A percentile compares a stretch with the other conserved stretches of the same genome.
Evolutionary conservation across 2,797 vertebrate species (phyloP).

Genomic region (Acipenser transmontanus): DNA sequence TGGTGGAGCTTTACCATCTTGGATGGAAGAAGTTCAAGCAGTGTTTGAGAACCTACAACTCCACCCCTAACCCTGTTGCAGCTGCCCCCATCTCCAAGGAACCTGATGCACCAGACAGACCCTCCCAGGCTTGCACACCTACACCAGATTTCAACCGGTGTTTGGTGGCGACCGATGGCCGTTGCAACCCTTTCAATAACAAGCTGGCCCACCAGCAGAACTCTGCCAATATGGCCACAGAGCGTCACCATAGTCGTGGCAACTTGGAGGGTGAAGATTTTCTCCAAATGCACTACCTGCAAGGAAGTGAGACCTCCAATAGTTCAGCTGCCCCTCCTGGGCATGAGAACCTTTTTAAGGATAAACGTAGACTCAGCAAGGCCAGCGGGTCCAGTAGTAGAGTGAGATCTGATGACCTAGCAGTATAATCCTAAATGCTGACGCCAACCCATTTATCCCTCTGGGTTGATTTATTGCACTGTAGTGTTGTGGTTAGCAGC

Average conservation of each 20-base stretch:
- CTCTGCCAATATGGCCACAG: conserved; percentile 78
- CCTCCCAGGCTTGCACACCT: conserved; percentile 67
- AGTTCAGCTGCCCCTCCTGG: conserved; percentile 43
- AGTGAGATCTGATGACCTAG: conserved; percentile 77
- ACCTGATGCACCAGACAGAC: conserved; percentile 29
- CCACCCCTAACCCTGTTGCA: conserved; percentile 18
- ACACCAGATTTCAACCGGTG: conserved; percentile 87
- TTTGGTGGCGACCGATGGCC: conserved; percentile 49
- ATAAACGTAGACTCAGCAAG: conserved; percentile 84
- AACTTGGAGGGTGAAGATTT: conserved; percentile 59
- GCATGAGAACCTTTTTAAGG: conserved; percentile 53
- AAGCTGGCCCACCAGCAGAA: conserved; percentile 85
- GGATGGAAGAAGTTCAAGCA: conserved; percentile 74
- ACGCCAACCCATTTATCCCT: neutral
- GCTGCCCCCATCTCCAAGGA: conserved; percentile 33
- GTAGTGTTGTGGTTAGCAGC: neutral
- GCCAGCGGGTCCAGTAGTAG: conserved; percentile 78
- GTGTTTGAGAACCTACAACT: conserved; percentile 39
- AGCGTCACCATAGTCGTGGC: conserved; percentile 66
- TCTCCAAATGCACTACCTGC: conserved; percentile 65
- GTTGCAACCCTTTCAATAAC: conserved; percentile 76
- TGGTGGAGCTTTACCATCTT: conserved; percentile 85
- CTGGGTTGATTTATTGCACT: neutral
- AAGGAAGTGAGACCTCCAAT: conserved; percentile 48
- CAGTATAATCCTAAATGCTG: conserved; percentile 57